phyloP scores from a whole-genome alignment of 1,140 invertebrate species.

The Limonius californicus region DNA sequence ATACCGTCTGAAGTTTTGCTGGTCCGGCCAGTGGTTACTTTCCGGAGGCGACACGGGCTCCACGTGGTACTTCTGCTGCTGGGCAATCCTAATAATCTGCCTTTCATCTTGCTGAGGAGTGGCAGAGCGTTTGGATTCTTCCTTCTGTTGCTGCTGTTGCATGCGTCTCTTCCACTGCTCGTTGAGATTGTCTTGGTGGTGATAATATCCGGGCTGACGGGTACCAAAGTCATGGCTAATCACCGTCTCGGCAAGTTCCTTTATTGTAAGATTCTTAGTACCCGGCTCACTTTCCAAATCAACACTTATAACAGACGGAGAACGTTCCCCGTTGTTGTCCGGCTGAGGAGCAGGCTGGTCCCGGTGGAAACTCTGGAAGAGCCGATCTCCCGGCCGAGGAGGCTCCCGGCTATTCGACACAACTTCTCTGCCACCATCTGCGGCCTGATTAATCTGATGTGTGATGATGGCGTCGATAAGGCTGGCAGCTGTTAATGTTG shows the following conservation, averaged over 20 bases:
- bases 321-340: constrained; percentile 49
- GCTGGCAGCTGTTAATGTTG: constrained; percentile 82
- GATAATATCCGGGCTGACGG: constrained; percentile 31
- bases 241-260: constrained; percentile 74
- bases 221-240: constrained; percentile 72
- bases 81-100: constrained; percentile 71
- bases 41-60: constrained; percentile 59
- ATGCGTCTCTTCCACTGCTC: constrained; percentile 50
- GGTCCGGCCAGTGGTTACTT: constrained; percentile 46
- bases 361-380: constrained; percentile 53
- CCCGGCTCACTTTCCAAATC: constrained; percentile 44
- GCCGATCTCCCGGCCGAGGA: constrained; percentile 54
- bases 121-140: constrained; percentile 43
- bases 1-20: constrained; percentile 37
- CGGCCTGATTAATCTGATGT: constrained; percentile 84
- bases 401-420: constrained; percentile 47
- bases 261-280: constrained; percentile 64
- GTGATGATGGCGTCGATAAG: constrained; percentile 95
- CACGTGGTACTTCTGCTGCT: constrained; percentile 52
- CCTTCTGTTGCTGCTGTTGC: constrained; percentile 50
- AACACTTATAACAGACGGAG: constrained; percentile 43
- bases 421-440: constrained; percentile 38
- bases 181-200: constrained; percentile 39
- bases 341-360: constrained; percentile 35
- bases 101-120: constrained; percentile 58